Base-by-base conservation (phyloP, 2,888 invertebrate species). In the Meta bourneti region DNA sequence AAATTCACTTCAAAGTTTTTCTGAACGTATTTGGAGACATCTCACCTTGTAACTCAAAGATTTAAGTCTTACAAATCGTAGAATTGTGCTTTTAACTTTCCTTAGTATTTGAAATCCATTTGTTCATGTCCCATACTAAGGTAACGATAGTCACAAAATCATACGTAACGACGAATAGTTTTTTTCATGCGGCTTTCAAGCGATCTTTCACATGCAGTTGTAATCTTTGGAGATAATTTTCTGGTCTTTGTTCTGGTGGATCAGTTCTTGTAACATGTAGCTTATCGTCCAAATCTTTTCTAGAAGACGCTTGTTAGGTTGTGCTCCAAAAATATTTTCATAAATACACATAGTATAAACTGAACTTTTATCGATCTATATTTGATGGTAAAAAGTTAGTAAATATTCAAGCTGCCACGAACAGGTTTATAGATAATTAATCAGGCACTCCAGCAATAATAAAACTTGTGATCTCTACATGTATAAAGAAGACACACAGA, bases 401-500 rank as follows among this genome's bases (percentile, higher is more conserved):
- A 52, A 75, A 19, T 61, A 81, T 80, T 48, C 49, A 88, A 88
- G 80, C 74, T 88, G 80, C 80, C 88, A 81, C 49, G 61, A 61
- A 87, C 51, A 69, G 72, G 80, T 77, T 61, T 77, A 20, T 69
- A 86, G n/a, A 51, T 69, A 49, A 86, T 86, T 86, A 75, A 11
- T 86, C 70, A 86, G 70, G 77, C 85, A 78, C 84, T 86, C 78
- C 69, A 86, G 85, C 85, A 75, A 49, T 49, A 16, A 78, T 61
- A 70, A 71, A 74, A 83, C 20, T 61, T 9, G 7, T 61, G 61
- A 61, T 61, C 11, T 6, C 61, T 61, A 61, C 5, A 61, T 16
- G 5, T 61, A 9, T 61, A 61, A 16, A 61, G 16, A 61, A 61
- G 61, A 61, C 8, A 61, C 6, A 61, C 13, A 61, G 5, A 34